Percentiles rank a stretch among this genome's conserved stretches.
Evolutionary conservation across 2,888 invertebrate genomes (phyloP).

Genomic region (Melinopterus prodromus): DNA sequence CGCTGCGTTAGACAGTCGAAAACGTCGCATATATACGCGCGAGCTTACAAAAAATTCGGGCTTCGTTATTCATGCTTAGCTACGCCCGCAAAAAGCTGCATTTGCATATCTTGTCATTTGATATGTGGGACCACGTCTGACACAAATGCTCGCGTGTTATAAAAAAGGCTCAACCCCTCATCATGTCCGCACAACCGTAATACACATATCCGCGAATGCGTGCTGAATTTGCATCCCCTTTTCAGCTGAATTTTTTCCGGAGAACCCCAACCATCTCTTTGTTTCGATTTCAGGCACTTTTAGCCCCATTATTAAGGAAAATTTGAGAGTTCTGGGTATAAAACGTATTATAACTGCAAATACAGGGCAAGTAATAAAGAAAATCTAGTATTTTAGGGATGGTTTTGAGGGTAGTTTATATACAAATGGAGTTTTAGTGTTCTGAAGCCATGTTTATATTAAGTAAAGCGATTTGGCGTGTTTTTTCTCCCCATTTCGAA

Average conservation of each 20-base stretch:
- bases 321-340: no score
- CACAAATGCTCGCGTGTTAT: constrained; percentile 15
- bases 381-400: no score
- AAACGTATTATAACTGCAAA: no score
- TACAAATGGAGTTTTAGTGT: no score
- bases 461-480: no score
- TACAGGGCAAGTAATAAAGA: no score
- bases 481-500: no score
- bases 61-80: not conserved
- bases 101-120: constrained; percentile 26
- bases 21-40: not conserved
- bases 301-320: no score
- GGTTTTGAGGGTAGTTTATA: no score
- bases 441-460: no score
- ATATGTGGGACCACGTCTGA: constrained; percentile 19
- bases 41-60: not conserved
- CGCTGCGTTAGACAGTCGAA: not conserved
- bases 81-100: constrained; percentile 8
- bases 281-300: no score
- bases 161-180: constrained; percentile 9
- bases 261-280: no score
- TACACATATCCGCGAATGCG: not conserved
- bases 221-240: not conserved
- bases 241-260: not conserved
- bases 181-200: not conserved